Evolutionary conservation across 1,140 invertebrate genomes (phyloP), one percentile per base, ranked within the genome.

Genomic region (Heterodera carotae): DNA sequence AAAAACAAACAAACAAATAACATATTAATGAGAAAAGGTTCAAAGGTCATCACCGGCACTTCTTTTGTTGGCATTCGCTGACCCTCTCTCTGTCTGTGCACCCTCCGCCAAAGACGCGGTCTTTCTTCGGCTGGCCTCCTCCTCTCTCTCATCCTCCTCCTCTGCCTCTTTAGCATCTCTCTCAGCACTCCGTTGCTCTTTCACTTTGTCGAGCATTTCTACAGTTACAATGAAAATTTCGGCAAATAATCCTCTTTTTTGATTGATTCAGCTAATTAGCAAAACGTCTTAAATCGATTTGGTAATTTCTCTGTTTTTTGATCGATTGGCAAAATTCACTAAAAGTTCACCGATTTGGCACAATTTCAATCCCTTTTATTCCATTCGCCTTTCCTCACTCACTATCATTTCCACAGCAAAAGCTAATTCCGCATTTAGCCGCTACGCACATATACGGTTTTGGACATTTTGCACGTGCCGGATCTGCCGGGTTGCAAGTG

Each of bases 371-470:
- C 5, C 18, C 18, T 74, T 29, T 18, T 25, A 74, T 64, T 34
- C n/a, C 15, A 5, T 75, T 48, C 33, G 71, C 29, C 12, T 12
- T 43, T 43, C 39, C 39, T 43, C 39, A n/a, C 59, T 48, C 29
- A 78, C 77, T 79, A 56, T 80, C 79, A 73, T 43, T 80, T 15
- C 59, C 76, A 62, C 79, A 80, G 60, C 79, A 80, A 67, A 80
- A 80, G 64, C 75, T 80, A 43, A 80, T 80, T 36, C 79, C 79
- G 72, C 79, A 80, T 74, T 79, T 80, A 25, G 79, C 68, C n/a
- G 79, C 79, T 15, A 80, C 79, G 69, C 79, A 80, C 39, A 75
- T 80, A 25, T 80, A 68, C 31, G 79, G 79, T 56, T 80, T 80
- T 25, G 69, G 70, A 43, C 79, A 80, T 74, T 80, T 80, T 29